Conservation (phyloP, 30 jellyfish, hydroid and myxozoan genomes). For the Pelagia noctiluca region DNA sequence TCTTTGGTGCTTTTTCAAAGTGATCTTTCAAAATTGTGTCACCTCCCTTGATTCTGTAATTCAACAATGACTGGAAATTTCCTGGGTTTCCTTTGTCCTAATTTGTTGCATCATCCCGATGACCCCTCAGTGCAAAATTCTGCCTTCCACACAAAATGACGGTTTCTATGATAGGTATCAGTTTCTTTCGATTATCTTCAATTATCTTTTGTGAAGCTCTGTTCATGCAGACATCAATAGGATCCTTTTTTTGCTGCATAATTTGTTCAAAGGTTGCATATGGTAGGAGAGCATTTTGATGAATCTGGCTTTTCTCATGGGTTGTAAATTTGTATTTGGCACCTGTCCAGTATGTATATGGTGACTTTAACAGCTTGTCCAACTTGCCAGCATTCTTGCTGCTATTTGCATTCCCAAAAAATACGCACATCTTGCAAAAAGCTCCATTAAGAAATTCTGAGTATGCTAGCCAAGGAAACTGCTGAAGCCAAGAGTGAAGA, state of each 20-base stretch:
- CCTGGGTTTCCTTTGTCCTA: conserved; percentile 43
- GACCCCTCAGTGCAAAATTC: conserved; percentile 75
- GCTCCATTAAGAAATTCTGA: conserved; percentile 50
- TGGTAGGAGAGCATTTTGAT: conserved; percentile 5
- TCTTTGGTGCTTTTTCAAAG: too few species aligned
- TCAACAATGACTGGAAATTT: conserved; percentile 52
- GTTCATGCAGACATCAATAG: conserved; percentile 5
- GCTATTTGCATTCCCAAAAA: conserved; percentile 34
- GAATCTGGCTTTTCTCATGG: conserved; percentile 12
- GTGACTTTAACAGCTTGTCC: conserved; percentile 13
- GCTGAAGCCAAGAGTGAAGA: background rate
- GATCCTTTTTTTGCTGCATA: background rate
- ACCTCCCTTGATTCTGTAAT: background rate
- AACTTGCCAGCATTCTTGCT: conserved; percentile 28
- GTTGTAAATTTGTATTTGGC: background rate
- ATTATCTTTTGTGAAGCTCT: background rate
- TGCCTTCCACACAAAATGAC: conserved; percentile 59
- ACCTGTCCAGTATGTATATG: conserved; percentile 29
- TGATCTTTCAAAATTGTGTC: conserved; percentile 31
- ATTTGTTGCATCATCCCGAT: conserved; percentile 52
- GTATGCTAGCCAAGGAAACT: conserved; percentile 55
- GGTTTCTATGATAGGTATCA: conserved; percentile 66
- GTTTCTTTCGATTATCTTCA: conserved; percentile 26
- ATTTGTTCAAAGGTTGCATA: background rate
- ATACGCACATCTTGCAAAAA: conserved; percentile 43